Evolutionary conservation across 2,888 invertebrate genomes (phyloP).

Genomic region (Tromatobia lineatoria): DNA sequence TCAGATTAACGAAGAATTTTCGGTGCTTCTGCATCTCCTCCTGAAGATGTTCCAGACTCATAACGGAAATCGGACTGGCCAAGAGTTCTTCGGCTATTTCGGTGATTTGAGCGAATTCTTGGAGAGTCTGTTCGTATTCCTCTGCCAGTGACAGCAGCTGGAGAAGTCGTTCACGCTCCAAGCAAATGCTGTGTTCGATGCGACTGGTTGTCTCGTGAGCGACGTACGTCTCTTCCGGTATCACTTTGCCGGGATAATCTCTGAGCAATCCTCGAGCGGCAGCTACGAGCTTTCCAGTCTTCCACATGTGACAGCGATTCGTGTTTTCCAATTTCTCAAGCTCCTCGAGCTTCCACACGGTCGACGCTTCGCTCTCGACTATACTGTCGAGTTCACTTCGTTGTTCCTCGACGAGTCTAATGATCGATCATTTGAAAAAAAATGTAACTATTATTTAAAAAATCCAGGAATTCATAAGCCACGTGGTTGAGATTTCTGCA

Average conservation of each 20-base stretch:
- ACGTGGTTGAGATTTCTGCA: not conserved
- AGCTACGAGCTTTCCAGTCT: slow-evolving; percentile 88
- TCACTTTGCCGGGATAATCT: slow-evolving; percentile 90
- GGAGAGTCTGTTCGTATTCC: slow-evolving; percentile 95
- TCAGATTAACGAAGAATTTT: slow-evolving; percentile 95
- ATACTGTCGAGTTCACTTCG: slow-evolving; percentile 86
- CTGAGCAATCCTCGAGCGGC: slow-evolving; percentile 89
- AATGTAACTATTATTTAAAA: slow-evolving; percentile 2
- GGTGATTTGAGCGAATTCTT: slow-evolving; percentile 94
- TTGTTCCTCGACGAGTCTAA: slow-evolving; percentile 80
- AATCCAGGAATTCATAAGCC: not conserved
- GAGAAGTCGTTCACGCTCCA: slow-evolving; percentile 91
- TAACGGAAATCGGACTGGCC: slow-evolving; percentile 92
- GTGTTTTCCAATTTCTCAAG: slow-evolving; percentile 90
- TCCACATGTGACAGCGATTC: slow-evolving; percentile 89
- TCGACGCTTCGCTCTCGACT: slow-evolving; percentile 89
- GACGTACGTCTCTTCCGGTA: slow-evolving; percentile 89
- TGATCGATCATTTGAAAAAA: slow-evolving; percentile 5
- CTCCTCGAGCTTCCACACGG: slow-evolving; percentile 89
- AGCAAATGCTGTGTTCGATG: slow-evolving; percentile 89
- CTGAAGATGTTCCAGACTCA: slow-evolving; percentile 92
- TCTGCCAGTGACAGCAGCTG: slow-evolving; percentile 92
- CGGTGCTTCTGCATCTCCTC: slow-evolving; percentile 96
- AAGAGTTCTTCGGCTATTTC: slow-evolving; percentile 93
- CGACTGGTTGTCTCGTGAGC: slow-evolving; percentile 90